Percentiles rank a stretch among this genome's conserved stretches.
These are phyloP conservation scores for Sphecodes monilicornis DNA, from an alignment of 2,888 invertebrate species.

Conservation along the genomic window DNA sequence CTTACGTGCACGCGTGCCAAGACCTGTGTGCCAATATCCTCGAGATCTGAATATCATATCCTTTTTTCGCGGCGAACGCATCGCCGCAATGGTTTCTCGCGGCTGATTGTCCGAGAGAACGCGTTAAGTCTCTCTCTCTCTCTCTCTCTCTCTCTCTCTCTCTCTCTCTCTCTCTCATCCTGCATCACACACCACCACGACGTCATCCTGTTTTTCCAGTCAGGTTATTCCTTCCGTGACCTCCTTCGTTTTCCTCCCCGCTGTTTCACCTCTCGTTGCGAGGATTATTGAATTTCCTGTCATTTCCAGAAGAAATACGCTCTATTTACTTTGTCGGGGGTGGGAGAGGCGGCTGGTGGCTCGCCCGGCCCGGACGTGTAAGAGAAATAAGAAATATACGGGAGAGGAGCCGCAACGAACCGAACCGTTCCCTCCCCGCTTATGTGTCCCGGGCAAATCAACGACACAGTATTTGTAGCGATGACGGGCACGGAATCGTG, in stretches of 20 bases:
- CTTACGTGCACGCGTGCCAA: slow-evolving; percentile 16
- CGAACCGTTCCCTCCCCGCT: slow-evolving; percentile 39
- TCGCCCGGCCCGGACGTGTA: slow-evolving; percentile 63
- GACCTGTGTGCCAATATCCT: slow-evolving; percentile 19
- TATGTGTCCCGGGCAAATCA: slow-evolving; percentile 50
- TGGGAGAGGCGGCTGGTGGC: slow-evolving; percentile 49
- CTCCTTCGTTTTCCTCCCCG: slow-evolving; percentile 37
- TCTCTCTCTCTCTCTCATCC: no score
- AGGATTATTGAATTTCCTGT: slow-evolving; percentile 83
- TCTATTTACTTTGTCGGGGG: slow-evolving; percentile 78
- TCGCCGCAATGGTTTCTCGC: slow-evolving; percentile 32
- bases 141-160: slow-evolving; percentile 2
- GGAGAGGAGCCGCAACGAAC: slow-evolving; percentile 60
- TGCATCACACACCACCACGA: neutral
- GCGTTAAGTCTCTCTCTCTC: slow-evolving; percentile 39
- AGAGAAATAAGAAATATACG: slow-evolving; percentile 71
- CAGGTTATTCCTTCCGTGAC: slow-evolving; percentile 42
- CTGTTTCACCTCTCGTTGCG: slow-evolving; percentile 72
- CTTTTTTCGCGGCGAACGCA: slow-evolving; percentile 30
- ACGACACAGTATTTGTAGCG: slow-evolving; percentile 51
- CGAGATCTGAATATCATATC: slow-evolving; percentile 40
- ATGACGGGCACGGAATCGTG: slow-evolving; percentile 53
- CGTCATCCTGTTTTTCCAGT: neutral
- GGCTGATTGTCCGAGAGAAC: slow-evolving; percentile 29
- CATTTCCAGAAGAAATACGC: slow-evolving; percentile 83